Evolutionary conservation across 2,888 invertebrate genomes (phyloP).

Genomic region (Sinohyriopsis cumingii): DNA sequence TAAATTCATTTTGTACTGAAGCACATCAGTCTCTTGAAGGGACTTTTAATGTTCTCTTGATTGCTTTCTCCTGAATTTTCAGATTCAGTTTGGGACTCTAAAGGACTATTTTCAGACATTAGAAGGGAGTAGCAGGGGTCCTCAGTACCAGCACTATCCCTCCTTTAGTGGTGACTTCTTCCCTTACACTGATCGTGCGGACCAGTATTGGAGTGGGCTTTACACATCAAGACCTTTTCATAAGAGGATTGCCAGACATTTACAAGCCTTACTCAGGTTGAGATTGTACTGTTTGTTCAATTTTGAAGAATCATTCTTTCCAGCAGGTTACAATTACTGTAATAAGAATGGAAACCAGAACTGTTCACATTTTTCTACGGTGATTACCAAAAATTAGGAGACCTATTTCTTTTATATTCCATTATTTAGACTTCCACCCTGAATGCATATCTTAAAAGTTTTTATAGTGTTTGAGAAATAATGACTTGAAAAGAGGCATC

Average conservation of each 20-base stretch:
- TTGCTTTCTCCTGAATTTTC: conserved; percentile 10
- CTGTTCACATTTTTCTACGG: too few species aligned
- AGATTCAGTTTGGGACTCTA: conserved; percentile 70
- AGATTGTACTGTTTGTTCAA: not conserved
- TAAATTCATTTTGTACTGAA: too few species aligned
- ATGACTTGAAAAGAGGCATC: too few species aligned
- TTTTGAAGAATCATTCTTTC: not conserved
- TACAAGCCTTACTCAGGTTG: conserved; percentile 62
- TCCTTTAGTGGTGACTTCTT: conserved; percentile 69
- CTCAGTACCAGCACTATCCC: conserved; percentile 36
- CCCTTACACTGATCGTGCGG: conserved; percentile 69
- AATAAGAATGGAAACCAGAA: too few species aligned
- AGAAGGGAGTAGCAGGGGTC: conserved; percentile 16
- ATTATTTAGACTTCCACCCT: too few species aligned
- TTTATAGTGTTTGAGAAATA: too few species aligned
- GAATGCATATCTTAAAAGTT: too few species aligned
- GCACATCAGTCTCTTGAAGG: too few species aligned
- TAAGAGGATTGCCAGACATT: conserved; percentile 61
- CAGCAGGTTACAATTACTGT: too few species aligned
- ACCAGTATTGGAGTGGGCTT: conserved; percentile 72
- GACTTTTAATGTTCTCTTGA: too few species aligned
- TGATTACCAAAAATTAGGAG: too few species aligned
- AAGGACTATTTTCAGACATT: conserved; percentile 65
- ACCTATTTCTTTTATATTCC: too few species aligned
- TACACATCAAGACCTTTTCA: conserved; percentile 69